Evolutionary conservation across 2,888 invertebrate genomes (phyloP).

Genomic region (Calliphora vomitoria): DNA sequence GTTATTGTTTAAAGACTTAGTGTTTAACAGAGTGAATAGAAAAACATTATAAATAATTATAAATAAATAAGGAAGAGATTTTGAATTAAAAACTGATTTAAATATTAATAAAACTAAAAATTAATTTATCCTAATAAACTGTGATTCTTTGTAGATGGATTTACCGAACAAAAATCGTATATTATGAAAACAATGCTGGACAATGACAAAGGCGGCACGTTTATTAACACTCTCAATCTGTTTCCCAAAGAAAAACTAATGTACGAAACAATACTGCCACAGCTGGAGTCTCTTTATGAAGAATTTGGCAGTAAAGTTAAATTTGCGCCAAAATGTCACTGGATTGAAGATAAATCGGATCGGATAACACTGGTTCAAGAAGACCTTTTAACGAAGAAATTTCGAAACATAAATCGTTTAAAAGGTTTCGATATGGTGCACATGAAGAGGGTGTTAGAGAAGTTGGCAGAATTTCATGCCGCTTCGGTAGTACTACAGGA

Average conservation of each 20-base stretch:
- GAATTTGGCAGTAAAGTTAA: conserved; percentile 77
- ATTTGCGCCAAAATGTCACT: conserved; percentile 81
- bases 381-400: conserved; percentile 80
- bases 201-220: conserved; percentile 78
- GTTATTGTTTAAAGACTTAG: no score
- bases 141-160: conserved; percentile 77
- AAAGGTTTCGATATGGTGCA: conserved; percentile 82
- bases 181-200: conserved; percentile 81
- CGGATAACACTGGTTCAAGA: conserved; percentile 81
- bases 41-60: no score
- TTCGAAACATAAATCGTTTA: conserved; percentile 80
- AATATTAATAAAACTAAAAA: no score
- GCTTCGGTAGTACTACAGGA: conserved; percentile 80
- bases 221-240: conserved; percentile 80
- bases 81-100: no score
- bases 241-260: conserved; percentile 83
- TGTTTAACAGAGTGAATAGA: no score
- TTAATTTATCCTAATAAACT: not conserved
- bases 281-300: conserved; percentile 81
- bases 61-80: no score
- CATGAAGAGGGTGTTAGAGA: conserved; percentile 80
- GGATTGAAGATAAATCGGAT: conserved; percentile 78
- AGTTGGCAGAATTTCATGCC: conserved; percentile 83
- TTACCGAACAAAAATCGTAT: conserved; percentile 80
- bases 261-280: conserved; percentile 80